Percentiles rank a stretch among this genome's conserved stretches.
These are phyloP conservation scores for Mustela lutreola DNA, from an alignment of 2,113 vertebrate genomes.

Conservation along the genomic window DNA sequence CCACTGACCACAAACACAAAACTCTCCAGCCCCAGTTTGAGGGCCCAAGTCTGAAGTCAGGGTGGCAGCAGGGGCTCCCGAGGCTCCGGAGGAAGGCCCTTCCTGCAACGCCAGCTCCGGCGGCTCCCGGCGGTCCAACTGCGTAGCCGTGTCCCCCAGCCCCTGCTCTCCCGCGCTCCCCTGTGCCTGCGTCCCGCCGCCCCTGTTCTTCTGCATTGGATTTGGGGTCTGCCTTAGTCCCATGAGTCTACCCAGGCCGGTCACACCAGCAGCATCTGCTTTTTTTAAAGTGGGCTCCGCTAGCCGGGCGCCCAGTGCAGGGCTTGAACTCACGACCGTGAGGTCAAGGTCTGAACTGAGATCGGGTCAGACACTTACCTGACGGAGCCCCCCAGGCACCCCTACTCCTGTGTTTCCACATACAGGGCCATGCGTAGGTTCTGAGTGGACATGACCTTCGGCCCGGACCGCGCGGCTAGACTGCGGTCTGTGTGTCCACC, in stretches of 20 bases:
- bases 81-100: not conserved
- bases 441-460: not conserved
- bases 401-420: not conserved
- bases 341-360: not conserved
- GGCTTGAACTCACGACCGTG: not conserved
- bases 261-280: not conserved
- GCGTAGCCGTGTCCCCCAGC: not conserved
- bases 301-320: not conserved
- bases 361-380: not conserved
- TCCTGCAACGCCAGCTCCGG: too few species aligned
- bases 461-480: accelerated
- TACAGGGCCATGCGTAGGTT: not conserved
- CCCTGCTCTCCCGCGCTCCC: not conserved
- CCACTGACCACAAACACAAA: not conserved
- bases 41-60: not conserved
- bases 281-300: not conserved
- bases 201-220: not conserved
- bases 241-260: accelerated
- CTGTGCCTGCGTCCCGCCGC: not conserved
- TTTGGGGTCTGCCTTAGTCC: not conserved
- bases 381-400: not conserved
- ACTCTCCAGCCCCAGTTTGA: not conserved
- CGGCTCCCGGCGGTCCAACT: not conserved
- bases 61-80: not conserved
- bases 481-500: accelerated